These are phyloP conservation scores for Temnothorax ravouxi DNA, from an alignment of 2,888 invertebrate species.

Conservation along the genomic window DNA sequence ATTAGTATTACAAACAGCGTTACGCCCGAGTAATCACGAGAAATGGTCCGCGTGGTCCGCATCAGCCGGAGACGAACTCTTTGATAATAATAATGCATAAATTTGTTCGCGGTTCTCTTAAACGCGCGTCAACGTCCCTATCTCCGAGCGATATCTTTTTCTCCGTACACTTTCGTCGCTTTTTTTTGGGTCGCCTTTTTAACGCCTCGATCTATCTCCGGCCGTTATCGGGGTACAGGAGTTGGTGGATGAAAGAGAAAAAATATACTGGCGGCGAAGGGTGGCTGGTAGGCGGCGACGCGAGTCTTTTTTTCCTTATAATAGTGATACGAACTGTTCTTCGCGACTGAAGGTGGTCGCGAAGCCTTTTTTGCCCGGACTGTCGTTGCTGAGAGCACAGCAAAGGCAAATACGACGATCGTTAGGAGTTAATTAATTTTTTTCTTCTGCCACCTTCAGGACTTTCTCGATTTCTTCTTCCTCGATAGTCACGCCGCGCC, in stretches of 20 bases:
- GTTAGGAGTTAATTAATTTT: constrained; percentile 56
- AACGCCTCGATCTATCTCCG: not conserved
- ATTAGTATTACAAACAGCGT: constrained; percentile 45
- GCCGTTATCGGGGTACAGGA: constrained; percentile 20
- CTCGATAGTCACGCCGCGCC: not conserved
- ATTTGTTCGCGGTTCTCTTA: constrained; percentile 25
- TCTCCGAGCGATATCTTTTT: constrained; percentile 11
- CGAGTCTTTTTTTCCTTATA: constrained; percentile 10
- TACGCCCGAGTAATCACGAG: constrained; percentile 28
- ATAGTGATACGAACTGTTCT: constrained; percentile 45
- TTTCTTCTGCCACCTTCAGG: constrained; percentile 9
- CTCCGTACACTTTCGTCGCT: not conserved
- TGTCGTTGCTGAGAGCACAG: constrained; percentile 1
- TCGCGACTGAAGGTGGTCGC: not conserved
- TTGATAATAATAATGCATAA: constrained; percentile 24
- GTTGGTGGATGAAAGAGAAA: constrained; percentile 7
- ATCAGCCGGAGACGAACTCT: not conserved
- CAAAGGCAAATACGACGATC: constrained; percentile 50
- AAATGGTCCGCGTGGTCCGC: not conserved
- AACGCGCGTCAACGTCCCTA: not conserved
- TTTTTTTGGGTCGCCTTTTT: constrained; percentile 1
- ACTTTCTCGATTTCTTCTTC: not conserved
- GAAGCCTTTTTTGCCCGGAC: constrained; percentile 16
- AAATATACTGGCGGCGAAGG: constrained; percentile 10
- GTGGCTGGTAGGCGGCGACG: constrained; percentile 14